phyloP scores from a whole-genome alignment of 1,140 invertebrate genomes.

The Drosophila funebris region DNA sequence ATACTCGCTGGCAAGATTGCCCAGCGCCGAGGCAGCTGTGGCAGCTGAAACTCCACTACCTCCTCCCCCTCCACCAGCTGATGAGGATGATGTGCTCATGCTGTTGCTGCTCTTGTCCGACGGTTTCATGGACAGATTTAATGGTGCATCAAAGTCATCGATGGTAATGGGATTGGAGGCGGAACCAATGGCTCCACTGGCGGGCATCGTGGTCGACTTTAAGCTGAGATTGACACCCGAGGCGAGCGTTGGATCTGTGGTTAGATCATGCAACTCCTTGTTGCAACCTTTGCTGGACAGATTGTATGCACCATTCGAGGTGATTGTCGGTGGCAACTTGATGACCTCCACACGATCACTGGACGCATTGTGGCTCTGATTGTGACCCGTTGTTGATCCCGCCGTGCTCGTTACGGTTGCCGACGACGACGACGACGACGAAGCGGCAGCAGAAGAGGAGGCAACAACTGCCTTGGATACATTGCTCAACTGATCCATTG shows the following conservation, averaged over 20 bases:
- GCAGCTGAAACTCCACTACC: constrained; percentile 11
- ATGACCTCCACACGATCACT: constrained; percentile 90
- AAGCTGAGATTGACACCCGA: constrained; percentile 77
- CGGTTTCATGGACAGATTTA: constrained; percentile 92
- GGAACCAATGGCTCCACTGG: constrained; percentile 70
- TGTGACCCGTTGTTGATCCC: not conserved
- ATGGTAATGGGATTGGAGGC: constrained; percentile 83
- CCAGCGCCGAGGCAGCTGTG: constrained; percentile 35
- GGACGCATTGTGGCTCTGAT: constrained; percentile 47
- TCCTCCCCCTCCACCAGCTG: constrained; percentile 12
- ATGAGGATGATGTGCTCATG: not conserved
- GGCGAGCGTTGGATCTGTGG: constrained; percentile 51
- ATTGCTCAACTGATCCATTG: constrained; percentile 56
- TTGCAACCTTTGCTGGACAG: constrained; percentile 71
- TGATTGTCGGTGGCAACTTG: constrained; percentile 87
- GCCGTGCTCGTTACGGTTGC: constrained; percentile 20
- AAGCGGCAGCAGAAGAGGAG: not conserved
- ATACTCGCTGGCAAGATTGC: constrained; percentile 51
- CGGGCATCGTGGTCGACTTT: constrained; percentile 68
- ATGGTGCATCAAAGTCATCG: constrained; percentile 89
- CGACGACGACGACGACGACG: constrained; percentile 4
- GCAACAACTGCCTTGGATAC: constrained; percentile 44
- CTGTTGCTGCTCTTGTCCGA: constrained; percentile 83
- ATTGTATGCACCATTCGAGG: constrained; percentile 83
- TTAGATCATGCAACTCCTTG: constrained; percentile 75